These are phyloP conservation scores for Branchinecta lynchi DNA, from an alignment of 1,140 invertebrate species.

Conservation along the genomic window DNA sequence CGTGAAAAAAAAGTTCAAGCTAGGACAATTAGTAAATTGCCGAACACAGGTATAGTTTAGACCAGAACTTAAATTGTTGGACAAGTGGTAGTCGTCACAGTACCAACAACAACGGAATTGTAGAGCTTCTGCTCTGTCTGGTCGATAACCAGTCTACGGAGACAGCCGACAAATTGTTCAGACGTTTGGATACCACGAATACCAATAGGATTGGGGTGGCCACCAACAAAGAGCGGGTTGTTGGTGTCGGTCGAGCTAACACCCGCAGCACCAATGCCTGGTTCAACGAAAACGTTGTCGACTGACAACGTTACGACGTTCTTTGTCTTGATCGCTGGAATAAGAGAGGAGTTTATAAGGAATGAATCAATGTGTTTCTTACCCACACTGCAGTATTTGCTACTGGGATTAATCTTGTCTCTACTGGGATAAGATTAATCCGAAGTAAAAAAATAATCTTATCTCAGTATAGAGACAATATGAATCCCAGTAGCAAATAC, in stretches of 20 bases:
- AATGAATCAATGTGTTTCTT: neutral
- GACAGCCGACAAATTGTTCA: slow-evolving; percentile 64
- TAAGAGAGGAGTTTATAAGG: slow-evolving; percentile 27
- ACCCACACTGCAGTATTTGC: too few relatives aligned
- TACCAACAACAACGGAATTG: slow-evolving; percentile 24
- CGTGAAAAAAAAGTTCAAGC: too few relatives aligned
- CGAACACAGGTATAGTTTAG: too few relatives aligned
- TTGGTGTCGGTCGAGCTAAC: slow-evolving; percentile 55
- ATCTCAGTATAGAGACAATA: too few relatives aligned
- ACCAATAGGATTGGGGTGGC: slow-evolving; percentile 43
- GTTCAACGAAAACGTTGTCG: slow-evolving; percentile 49
- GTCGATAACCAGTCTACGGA: slow-evolving; percentile 34
- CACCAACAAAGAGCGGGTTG: slow-evolving; percentile 74
- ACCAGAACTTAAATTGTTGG: slow-evolving; percentile 24
- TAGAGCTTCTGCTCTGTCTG: slow-evolving; percentile 24
- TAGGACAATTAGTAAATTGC: too few relatives aligned
- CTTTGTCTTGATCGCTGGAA: slow-evolving; percentile 62
- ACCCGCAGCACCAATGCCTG: slow-evolving; percentile 46
- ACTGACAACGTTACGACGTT: slow-evolving; percentile 65
- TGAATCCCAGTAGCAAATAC: too few relatives aligned
- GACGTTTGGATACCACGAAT: slow-evolving; percentile 40
- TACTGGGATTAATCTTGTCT: too few relatives aligned
- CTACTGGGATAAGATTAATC: too few relatives aligned
- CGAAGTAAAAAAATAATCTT: too few relatives aligned
- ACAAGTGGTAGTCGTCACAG: slow-evolving; percentile 25